Evolutionary conservation across 2,113 vertebrate genomes (phyloP).

Genomic region (Aspiorhynchus laticeps): DNA sequence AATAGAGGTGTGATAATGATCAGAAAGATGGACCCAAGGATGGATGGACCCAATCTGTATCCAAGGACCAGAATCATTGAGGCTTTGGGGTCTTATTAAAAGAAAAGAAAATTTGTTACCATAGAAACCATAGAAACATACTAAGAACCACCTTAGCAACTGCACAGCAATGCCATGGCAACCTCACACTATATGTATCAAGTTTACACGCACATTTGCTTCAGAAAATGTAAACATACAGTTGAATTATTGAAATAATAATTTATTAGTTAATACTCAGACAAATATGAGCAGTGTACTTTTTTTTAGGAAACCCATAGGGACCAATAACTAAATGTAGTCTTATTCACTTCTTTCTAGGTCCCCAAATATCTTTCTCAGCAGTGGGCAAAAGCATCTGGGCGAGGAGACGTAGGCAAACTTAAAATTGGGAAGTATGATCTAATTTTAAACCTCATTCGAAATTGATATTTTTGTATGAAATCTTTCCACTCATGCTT

Average conservation of each 20-base stretch:
- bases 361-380: conserved; percentile 86
- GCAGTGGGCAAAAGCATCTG: conserved; percentile 93
- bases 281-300: not conserved
- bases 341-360: conserved; percentile 49
- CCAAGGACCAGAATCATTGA: not conserved
- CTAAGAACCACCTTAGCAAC: conserved; percentile 10
- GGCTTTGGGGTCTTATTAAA: not conserved
- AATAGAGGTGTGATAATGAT: not conserved
- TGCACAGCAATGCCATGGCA: conserved; percentile 13
- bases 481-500: not conserved
- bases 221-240: not conserved
- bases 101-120: no score
- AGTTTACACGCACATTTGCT: not conserved
- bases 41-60: not conserved
- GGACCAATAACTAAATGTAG: not conserved
- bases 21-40: not conserved
- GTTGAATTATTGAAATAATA: not conserved
- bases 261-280: not conserved
- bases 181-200: not conserved
- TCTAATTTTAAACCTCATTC: not conserved
- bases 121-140: not conserved
- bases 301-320: no score
- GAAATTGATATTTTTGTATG: not conserved
- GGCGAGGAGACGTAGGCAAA: conserved; percentile 95
- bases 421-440: conserved; percentile 94